Evolutionary conservation across 2,888 invertebrate species (phyloP).

Genomic region (Drosophila trichaetosa): DNA sequence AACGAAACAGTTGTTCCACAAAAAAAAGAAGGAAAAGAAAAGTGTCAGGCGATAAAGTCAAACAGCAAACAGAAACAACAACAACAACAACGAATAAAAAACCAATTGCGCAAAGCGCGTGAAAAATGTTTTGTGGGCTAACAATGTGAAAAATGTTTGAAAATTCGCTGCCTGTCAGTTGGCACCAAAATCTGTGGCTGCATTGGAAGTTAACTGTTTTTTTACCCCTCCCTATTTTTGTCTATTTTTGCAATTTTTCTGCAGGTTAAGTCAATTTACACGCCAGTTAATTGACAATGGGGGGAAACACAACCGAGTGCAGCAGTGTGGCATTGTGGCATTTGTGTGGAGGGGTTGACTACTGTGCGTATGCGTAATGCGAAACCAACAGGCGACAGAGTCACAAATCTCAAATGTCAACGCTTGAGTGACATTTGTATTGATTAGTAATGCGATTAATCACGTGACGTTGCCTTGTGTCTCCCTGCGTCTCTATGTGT

Average conservation of each 20-base stretch:
- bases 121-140: conserved; percentile 25
- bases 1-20: conserved; percentile 28
- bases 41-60: conserved; percentile 43
- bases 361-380: conserved; percentile 77
- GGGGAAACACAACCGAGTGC: conserved; percentile 1
- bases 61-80: conserved; percentile 5
- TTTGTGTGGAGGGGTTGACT: conserved; percentile 33
- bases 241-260: conserved; percentile 9
- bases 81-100: conserved; percentile 18
- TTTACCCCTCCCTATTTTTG: conserved; percentile 1
- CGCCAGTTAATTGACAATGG: conserved; percentile 69
- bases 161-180: conserved; percentile 25
- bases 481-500: conserved; percentile 13
- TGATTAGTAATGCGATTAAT: conserved; percentile 78
- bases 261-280: conserved; percentile 68
- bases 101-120: conserved; percentile 19
- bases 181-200: conserved; percentile 33
- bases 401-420: conserved; percentile 78
- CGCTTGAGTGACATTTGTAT: conserved; percentile 75
- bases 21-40: conserved; percentile 24
- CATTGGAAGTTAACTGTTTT: conserved; percentile 28
- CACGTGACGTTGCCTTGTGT: conserved; percentile 47
- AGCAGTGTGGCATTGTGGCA: neutral
- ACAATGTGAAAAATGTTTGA: conserved; percentile 47
- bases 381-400: conserved; percentile 44